Conservation (phyloP, 2,113 vertebrate species). For the Mormyrus lacerda region DNA sequence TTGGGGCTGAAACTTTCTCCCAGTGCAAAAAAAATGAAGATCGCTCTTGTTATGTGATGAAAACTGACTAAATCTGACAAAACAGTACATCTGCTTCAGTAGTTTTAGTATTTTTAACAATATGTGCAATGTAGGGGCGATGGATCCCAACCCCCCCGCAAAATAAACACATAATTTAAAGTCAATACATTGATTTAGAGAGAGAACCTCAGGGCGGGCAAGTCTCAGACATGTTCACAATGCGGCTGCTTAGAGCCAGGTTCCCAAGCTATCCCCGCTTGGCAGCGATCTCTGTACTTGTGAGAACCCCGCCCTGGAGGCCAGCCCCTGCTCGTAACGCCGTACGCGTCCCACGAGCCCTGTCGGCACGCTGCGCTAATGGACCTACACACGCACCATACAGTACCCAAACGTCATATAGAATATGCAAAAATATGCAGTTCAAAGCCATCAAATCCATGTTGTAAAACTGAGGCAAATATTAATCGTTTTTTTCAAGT, state of each 20-base stretch:
- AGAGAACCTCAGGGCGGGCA: background rate
- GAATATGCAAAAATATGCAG: background rate
- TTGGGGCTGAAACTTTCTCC: background rate
- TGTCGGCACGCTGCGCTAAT: background rate
- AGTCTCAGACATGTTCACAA: background rate
- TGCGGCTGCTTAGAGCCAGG: background rate
- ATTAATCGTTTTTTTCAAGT: background rate
- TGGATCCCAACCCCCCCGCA: too few species aligned
- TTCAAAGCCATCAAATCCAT: background rate
- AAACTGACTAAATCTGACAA: background rate
- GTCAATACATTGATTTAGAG: background rate
- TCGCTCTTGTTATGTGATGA: background rate
- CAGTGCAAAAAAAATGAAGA: background rate
- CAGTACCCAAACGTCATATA: background rate
- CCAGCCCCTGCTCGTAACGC: background rate
- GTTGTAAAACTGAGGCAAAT: background rate
- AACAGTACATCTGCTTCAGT: background rate
- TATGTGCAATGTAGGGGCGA: background rate
- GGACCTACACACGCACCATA: background rate
- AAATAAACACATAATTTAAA: background rate
- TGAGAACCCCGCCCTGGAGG: slow-evolving; percentile 22
- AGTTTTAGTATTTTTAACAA: background rate
- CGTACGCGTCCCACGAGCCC: background rate
- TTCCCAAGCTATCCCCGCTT: background rate
- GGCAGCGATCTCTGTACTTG: slow-evolving; percentile 10